Evolutionary conservation across 1,140 invertebrate genomes (phyloP).

Genomic region (Tetramorium parvispinum): DNA sequence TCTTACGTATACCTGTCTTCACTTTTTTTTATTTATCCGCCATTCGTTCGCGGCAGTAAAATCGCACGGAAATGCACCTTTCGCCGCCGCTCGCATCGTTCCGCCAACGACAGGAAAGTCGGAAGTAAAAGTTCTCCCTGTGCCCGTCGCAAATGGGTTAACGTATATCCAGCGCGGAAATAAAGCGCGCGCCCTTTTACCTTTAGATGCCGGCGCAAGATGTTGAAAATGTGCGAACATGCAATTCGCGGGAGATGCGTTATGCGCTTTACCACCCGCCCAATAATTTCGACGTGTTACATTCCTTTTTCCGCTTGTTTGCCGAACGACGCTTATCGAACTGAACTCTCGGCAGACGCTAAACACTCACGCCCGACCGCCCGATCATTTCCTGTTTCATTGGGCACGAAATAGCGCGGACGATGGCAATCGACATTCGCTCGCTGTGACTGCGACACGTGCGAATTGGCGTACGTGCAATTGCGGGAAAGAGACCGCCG

Average conservation of each 20-base stretch:
- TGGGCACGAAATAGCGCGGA: background rate
- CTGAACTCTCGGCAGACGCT: conserved; percentile 23
- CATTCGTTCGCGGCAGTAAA: conserved; percentile 5
- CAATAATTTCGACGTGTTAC: conserved; percentile 23
- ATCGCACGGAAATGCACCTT: background rate
- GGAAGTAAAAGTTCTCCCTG: conserved; percentile 14
- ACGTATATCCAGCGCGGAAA: background rate
- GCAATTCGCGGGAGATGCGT: background rate
- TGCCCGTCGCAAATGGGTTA: background rate
- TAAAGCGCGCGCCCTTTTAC: background rate
- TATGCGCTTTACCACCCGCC: background rate
- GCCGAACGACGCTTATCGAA: conserved; percentile 5
- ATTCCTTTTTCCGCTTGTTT: background rate
- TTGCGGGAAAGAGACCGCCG: conserved; percentile 5
- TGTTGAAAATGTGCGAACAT: background rate
- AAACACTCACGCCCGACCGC: conserved; percentile 45
- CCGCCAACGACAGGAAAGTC: background rate
- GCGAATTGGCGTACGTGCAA: background rate
- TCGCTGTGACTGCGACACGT: background rate
- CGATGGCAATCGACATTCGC: background rate
- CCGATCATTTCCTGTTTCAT: conserved; percentile 53
- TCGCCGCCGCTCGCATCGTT: background rate
- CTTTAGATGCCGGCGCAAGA: too few relatives aligned
- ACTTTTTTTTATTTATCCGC: background rate
- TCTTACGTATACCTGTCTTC: background rate